Evolutionary conservation across 2,888 invertebrate genomes (phyloP).

Genomic region (Luffia ferchaultella): DNA sequence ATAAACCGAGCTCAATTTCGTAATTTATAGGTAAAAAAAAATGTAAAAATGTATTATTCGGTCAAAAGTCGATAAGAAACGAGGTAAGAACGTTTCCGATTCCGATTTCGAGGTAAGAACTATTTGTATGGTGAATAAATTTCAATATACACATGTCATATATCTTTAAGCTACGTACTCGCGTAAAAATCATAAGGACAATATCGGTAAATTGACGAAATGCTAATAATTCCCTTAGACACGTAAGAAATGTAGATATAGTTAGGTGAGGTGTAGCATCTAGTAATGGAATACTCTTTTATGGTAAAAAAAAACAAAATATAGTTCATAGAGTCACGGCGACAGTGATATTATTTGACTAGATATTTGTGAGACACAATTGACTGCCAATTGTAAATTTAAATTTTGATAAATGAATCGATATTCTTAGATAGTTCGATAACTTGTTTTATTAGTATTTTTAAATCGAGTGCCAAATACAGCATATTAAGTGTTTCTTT

Average conservation of each 20-base stretch:
- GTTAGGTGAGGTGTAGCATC: conserved; percentile 37
- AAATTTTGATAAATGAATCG: conserved; percentile 43
- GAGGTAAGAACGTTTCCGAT: not conserved
- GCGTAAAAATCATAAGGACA: conserved; percentile 64
- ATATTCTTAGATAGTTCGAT: conserved; percentile 56
- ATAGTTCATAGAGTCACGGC: conserved; percentile 39
- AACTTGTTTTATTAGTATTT: conserved; percentile 48
- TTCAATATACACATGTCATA: not conserved
- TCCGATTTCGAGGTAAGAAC: not conserved
- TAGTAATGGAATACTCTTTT: conserved; percentile 23
- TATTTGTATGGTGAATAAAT: not conserved
- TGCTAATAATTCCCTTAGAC: conserved; percentile 40
- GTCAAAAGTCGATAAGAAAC: conserved; percentile 22
- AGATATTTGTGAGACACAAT: conserved; percentile 51
- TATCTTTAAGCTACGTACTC: conserved; percentile 38
- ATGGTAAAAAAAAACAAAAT: too few species aligned
- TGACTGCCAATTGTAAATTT: conserved; percentile 61
- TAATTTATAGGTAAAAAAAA: conserved; percentile 46
- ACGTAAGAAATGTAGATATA: conserved; percentile 50
- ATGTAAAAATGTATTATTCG: conserved; percentile 46
- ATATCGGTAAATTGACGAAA: conserved; percentile 59
- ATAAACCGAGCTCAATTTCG: conserved; percentile 63
- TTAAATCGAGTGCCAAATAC: conserved; percentile 51
- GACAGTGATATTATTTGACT: conserved; percentile 54
- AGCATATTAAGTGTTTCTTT: too few species aligned